phyloP scores from a whole-genome alignment of 2,797 vertebrate genomes.

The Platalea minor region DNA sequence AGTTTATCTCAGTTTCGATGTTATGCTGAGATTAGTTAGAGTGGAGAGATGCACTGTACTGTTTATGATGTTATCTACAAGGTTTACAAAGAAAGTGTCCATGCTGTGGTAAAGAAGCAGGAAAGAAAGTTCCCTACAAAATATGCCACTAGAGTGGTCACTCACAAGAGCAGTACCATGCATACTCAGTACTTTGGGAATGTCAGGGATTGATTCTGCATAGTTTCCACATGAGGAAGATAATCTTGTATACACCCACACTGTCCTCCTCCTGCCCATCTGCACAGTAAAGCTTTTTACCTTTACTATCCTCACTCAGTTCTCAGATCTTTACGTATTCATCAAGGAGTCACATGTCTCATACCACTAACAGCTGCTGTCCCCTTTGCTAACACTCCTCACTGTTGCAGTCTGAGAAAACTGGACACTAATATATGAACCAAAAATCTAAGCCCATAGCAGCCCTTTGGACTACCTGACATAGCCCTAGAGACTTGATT shows the following conservation, averaged over 20 bases:
- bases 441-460: background rate
- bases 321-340: background rate
- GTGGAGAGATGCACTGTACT: background rate
- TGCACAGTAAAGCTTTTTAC: background rate
- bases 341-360: background rate
- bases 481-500: background rate
- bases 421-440: background rate
- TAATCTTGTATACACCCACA: background rate
- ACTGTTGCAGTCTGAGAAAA: background rate
- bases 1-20: background rate
- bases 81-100: background rate
- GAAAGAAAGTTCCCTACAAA: background rate
- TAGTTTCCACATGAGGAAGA: background rate
- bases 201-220: background rate
- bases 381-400: background rate
- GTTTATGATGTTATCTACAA: background rate
- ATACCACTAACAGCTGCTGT: background rate
- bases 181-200: background rate
- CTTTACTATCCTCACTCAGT: background rate
- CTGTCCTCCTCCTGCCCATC: background rate
- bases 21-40: background rate
- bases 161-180: background rate
- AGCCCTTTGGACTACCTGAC: background rate
- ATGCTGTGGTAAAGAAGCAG: background rate
- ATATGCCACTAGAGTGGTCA: background rate